These are phyloP conservation scores for Amorpha juglandis DNA, from an alignment of 2,888 invertebrate genomes.

Conservation along the genomic window DNA sequence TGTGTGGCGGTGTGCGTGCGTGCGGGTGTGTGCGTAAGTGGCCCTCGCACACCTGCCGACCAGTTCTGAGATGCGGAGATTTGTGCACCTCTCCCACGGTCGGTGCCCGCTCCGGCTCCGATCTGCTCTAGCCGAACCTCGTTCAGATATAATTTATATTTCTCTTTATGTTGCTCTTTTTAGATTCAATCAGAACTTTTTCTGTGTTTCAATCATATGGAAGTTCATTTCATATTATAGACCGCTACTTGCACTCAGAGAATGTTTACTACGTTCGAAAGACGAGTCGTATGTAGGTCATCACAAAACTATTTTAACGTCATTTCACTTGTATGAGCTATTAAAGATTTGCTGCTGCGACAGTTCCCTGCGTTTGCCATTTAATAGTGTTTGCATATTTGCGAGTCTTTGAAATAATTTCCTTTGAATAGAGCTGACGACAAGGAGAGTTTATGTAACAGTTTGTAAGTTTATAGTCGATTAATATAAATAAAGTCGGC, in stretches of 20 bases:
- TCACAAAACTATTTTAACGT: not conserved
- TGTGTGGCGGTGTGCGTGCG: conserved; percentile 40
- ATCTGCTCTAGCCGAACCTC: conserved; percentile 74
- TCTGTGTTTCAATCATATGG: conserved; percentile 24
- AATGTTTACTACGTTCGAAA: conserved; percentile 3
- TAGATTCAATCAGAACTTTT: conserved; percentile 40
- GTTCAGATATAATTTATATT: conserved; percentile 75
- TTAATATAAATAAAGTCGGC: conserved; percentile 24
- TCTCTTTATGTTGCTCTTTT: conserved; percentile 52
- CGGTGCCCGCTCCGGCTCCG: conserved; percentile 75
- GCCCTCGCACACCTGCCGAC: conserved; percentile 80
- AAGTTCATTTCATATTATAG: conserved; percentile 13
- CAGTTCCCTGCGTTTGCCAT: conserved; percentile 3
- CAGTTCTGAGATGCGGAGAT: conserved; percentile 84
- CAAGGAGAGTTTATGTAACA: conserved; percentile 21
- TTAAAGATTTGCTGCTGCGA: conserved; percentile 9
- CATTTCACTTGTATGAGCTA: not conserved
- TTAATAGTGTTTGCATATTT: conserved; percentile 22
- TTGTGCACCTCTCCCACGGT: conserved; percentile 84
- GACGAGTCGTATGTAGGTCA: conserved; percentile 6
- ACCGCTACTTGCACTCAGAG: conserved; percentile 13
- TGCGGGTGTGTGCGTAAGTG: conserved; percentile 50
- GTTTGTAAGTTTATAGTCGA: conserved; percentile 18
- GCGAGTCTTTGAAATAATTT: conserved; percentile 6
- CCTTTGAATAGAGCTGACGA: conserved; percentile 23